Conservation (phyloP, 2,888 invertebrate species). For the Cacoxenus indagator region DNA sequence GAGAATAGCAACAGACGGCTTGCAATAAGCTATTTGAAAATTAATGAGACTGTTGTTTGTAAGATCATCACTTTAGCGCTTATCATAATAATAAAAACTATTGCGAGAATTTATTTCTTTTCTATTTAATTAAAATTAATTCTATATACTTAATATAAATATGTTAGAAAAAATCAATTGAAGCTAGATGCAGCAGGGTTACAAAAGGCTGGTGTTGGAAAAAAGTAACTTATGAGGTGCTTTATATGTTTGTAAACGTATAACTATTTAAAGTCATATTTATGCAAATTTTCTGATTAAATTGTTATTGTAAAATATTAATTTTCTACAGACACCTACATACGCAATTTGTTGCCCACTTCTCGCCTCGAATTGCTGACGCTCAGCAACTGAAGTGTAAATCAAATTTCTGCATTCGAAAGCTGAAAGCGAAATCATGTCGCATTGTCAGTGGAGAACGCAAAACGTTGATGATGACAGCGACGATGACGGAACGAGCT, state of each 20-base stretch:
- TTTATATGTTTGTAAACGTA: too few species aligned
- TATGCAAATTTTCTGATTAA: too few species aligned
- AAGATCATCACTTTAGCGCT: not conserved
- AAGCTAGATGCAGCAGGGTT: not conserved
- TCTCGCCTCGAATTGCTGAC: not conserved
- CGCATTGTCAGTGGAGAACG: not conserved
- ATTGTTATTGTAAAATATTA: too few species aligned
- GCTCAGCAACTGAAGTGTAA: conserved; percentile 5
- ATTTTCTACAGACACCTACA: too few species aligned
- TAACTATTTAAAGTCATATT: too few species aligned
- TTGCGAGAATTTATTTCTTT: not conserved
- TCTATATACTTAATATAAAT: not conserved
- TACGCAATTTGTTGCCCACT: not conserved
- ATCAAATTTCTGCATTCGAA: not conserved
- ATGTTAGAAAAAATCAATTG: not conserved
- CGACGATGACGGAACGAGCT: not conserved
- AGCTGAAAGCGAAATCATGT: conserved; percentile 3
- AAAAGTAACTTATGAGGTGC: not conserved
- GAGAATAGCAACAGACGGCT: too few species aligned
- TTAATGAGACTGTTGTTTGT: too few species aligned
- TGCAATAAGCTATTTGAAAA: too few species aligned
- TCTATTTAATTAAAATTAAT: not conserved
- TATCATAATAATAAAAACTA: not conserved
- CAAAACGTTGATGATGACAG: not conserved
- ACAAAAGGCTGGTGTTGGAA: not conserved